Conservation (phyloP, 2,888 invertebrate species). For the Chrysolina oricalcia region DNA sequence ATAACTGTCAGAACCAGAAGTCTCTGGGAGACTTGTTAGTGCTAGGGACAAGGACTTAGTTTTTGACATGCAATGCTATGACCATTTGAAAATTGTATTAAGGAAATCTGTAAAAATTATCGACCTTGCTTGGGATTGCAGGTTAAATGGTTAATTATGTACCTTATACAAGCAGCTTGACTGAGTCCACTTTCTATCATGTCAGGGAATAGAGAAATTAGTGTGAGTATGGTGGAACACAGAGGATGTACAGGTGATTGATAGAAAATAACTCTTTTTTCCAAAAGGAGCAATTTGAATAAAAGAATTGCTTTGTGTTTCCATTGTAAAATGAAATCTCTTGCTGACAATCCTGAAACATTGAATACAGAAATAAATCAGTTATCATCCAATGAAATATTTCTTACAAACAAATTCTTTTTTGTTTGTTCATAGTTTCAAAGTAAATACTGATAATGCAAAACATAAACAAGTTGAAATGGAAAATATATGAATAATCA, state of each 20-base stretch:
- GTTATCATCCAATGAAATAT: not conserved
- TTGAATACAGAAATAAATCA: not conserved
- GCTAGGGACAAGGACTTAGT: no score
- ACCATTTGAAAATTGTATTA: no score
- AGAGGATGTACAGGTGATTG: conserved; percentile 93
- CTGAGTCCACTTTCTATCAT: conserved; percentile 89
- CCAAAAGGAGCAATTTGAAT: conserved; percentile 93
- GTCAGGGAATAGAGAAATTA: conserved; percentile 92
- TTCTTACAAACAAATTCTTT: no score
- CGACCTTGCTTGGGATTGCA: no score
- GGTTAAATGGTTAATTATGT: conserved; percentile 60
- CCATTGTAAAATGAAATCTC: conserved; percentile 88
- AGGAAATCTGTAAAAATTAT: no score
- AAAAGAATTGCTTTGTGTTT: conserved; percentile 93
- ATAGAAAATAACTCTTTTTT: conserved; percentile 92
- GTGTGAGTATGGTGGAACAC: conserved; percentile 88
- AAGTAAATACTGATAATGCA: not conserved
- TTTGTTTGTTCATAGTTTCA: not conserved
- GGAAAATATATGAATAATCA: conserved; percentile 6
- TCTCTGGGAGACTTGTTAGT: no score
- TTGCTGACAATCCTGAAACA: conserved; percentile 84
- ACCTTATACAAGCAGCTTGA: conserved; percentile 88
- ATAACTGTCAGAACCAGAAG: no score
- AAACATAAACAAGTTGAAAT: not conserved
- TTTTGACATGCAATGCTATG: no score